Conservation (phyloP, 2,113 vertebrate genomes). For the Physeter macrocephalus region DNA sequence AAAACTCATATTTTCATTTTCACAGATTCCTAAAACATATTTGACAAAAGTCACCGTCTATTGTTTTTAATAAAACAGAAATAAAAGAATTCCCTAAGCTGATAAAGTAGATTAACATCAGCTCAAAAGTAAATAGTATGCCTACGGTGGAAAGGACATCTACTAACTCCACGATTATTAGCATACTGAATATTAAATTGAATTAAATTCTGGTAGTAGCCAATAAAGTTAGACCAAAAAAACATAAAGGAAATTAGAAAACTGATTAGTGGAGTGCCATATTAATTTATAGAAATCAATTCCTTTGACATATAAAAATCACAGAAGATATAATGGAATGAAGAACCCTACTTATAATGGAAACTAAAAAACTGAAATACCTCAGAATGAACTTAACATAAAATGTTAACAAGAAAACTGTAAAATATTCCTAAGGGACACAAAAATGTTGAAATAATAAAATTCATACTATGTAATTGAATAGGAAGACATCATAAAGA, state of each 20-base stretch:
- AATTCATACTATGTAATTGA: background rate
- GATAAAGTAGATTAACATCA: background rate
- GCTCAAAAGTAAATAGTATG: background rate
- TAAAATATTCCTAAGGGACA: background rate
- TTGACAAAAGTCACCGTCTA: background rate
- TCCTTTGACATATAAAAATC: background rate
- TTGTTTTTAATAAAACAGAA: background rate
- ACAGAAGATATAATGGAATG: background rate
- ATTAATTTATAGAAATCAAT: background rate
- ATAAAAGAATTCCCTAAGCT: background rate
- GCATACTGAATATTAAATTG: background rate
- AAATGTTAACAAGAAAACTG: background rate
- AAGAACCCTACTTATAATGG: background rate
- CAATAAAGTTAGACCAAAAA: background rate
- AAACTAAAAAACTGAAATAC: background rate
- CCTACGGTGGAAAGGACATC: background rate
- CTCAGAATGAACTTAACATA: background rate
- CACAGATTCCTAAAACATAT: background rate
- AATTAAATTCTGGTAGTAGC: background rate
- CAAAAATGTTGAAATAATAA: background rate
- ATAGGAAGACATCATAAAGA: background rate
- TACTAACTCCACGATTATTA: background rate
- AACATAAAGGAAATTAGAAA: background rate
- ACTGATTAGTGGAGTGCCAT: background rate
- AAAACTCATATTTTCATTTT: background rate